Evolutionary conservation across 2,888 invertebrate genomes (phyloP), one percentile per base, ranked within the genome.

Genomic region (Zygogramma bicolorata): DNA sequence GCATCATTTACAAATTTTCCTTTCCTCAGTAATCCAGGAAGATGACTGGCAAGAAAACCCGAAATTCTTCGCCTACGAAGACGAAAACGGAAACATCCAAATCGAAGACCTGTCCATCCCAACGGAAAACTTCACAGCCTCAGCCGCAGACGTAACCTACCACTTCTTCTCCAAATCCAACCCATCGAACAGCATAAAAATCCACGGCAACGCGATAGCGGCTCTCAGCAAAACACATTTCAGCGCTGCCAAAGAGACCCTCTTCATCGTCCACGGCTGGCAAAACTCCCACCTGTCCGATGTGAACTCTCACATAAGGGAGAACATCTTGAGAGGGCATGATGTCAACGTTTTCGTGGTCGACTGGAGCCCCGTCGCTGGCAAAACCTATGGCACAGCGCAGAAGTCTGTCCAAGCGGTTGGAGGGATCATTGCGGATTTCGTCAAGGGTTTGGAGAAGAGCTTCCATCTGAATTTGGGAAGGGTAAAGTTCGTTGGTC

Each of bases 281-380:
- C 76, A 74, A 8, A 81, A 81, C 62, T 46, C 80, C 49, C 53
- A 79, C 60, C 61, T 72, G 40, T 81, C 84, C 40, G 49, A 68
- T 2, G 70, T 84, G 8, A 82, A 82, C 70, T 65, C 63, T 5
- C n/a, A 75, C 0, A 71, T 84, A 3, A 79, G 71, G 60, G 73
- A 70, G 13, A 83, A 83, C 3, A 65, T 81, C 20, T 65, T 83
- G 5, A 57, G 65, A 5, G 67, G 42, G 7, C 53, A 75, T 7
- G 80, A 85, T 67, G 74, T 81, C 13, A 86, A 86, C 63, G 75
- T 85, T 0, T 82, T 86, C 60, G 82, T 85, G 0, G 84, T 84
- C 1, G 84, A 85, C 70, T 86, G 85, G 85, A 78, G 80, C 29
- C 67, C 71, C 10, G 73, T 78, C 2, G 77, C 79, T 18, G 20